Conservation (phyloP, 2,113 vertebrate species). For the Regulus satrapa region DNA sequence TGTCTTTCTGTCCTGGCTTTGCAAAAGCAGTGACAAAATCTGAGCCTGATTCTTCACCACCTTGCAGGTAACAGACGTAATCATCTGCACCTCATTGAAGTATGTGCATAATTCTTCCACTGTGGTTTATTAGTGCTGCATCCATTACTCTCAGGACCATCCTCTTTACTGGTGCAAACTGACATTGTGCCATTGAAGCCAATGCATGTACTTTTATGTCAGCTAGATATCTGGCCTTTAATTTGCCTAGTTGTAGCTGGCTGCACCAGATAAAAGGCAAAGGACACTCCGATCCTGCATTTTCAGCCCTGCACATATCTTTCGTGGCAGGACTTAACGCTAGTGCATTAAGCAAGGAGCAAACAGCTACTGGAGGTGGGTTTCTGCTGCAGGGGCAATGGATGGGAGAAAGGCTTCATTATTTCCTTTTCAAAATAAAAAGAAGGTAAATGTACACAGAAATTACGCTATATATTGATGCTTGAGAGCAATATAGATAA, state of each 20-base stretch:
- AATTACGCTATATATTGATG: conserved; percentile 14
- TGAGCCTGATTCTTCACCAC: neutral
- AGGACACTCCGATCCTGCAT: neutral
- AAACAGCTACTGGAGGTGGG: neutral
- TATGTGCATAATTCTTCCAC: neutral
- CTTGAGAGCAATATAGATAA: conserved; percentile 45
- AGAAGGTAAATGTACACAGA: conserved; percentile 22
- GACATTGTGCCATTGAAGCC: neutral
- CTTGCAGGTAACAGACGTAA: neutral
- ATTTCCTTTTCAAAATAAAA: conserved; percentile 34
- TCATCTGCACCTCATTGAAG: neutral
- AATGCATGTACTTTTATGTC: neutral
- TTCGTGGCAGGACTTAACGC: neutral
- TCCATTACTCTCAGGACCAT: neutral
- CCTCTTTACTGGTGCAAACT: neutral
- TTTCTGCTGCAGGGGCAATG: conserved; percentile 18
- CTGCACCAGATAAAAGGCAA: neutral
- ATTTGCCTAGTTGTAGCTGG: neutral
- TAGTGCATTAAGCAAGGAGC: neutral
- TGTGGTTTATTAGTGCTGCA: neutral
- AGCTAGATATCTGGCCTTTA: neutral
- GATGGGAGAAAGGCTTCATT: neutral
- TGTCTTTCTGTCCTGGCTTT: neutral
- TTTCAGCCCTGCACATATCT: neutral
- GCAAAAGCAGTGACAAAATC: conserved; percentile 17